A percentile compares a stretch with the other conserved stretches of the same genome.
Evolutionary conservation across 2,797 vertebrate genomes (phyloP).

Genomic region (Diplodus puntazzo): DNA sequence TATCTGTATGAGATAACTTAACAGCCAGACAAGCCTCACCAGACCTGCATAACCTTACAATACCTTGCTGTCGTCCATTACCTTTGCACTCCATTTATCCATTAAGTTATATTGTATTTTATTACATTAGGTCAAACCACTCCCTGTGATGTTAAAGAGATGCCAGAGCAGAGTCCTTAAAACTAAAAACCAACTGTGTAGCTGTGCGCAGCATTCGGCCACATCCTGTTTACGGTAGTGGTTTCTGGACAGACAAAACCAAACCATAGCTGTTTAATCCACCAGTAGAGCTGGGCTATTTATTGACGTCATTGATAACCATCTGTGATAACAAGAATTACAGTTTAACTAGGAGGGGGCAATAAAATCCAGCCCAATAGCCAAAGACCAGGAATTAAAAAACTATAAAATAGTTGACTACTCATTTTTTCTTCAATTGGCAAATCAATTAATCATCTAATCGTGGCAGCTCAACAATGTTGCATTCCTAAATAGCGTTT

Average conservation of each 20-base stretch:
- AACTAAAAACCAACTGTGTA: neutral
- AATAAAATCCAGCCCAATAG: too few species aligned
- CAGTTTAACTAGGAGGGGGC: too few species aligned
- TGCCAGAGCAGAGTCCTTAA: neutral
- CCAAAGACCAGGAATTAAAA: too few species aligned
- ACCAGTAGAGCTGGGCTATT: too few species aligned
- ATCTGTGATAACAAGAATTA: too few species aligned
- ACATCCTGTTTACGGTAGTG: neutral
- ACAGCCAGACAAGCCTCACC: neutral
- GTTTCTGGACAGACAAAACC: neutral
- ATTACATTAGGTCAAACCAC: neutral
- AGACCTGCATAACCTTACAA: neutral
- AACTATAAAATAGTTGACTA: too few species aligned
- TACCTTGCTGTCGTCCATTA: constrained; percentile 10
- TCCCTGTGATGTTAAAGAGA: neutral
- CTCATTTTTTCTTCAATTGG: too few species aligned
- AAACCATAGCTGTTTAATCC: neutral
- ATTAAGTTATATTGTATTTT: constrained; percentile 12
- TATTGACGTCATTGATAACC: too few species aligned
- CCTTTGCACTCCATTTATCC: constrained; percentile 19
- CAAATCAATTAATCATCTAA: too few species aligned
- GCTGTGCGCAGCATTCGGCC: neutral
- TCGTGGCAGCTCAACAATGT: neutral
- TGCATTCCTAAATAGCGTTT: neutral
- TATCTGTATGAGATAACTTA: neutral